Base-by-base conservation (phyloP, 2,113 vertebrate genomes). In the Planiliza haematocheilus region DNA sequence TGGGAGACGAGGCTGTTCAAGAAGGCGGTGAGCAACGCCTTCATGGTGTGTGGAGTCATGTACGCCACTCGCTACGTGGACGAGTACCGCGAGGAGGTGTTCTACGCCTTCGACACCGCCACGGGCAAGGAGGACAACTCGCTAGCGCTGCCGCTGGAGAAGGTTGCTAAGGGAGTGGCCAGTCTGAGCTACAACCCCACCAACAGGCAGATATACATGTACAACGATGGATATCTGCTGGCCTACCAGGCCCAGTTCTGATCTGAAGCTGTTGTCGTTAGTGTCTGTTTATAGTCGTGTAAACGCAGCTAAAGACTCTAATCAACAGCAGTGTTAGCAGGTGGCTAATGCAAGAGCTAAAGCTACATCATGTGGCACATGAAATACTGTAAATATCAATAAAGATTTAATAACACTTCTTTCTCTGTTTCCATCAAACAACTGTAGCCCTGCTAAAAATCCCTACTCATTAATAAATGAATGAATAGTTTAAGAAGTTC, bases 41-140 rank as follows among this genome's bases (percentile, higher is more conserved):
- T 98, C 91, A 94, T 99, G 88, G 74, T 94, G 37, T 98, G 97
- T 39, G 95, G 97, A 4, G 94, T 97, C 85, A 83, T 99, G 10
- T 98, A 99, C 0, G 95, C 95, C 18, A 95, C 95, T 1, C 95
- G 95, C 0, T 92, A 60, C 36, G 70, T 85, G 8, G 76, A 79
- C 10, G 75, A 82, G 1, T 74, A 67, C 49, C 16, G 34, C 17
- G 96, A 98, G 57, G 96, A 97, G 84, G 95, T 97, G 49, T 98
- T 97, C 90, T 99, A 96, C 50, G 95, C 88, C 43, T 98, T 95
- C 21, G 94, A 97, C 88, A 97, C 95, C 0, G 90, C 70, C 5
- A 95, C 95, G 10, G 90, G 93, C 8, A 75, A 18, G 34, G 92
- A 94, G 68, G 87, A 90, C 77, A 92, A 88, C 79, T 58, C 56